Conservation (phyloP, 2,113 vertebrate genomes). For the Aegypius monachus region DNA sequence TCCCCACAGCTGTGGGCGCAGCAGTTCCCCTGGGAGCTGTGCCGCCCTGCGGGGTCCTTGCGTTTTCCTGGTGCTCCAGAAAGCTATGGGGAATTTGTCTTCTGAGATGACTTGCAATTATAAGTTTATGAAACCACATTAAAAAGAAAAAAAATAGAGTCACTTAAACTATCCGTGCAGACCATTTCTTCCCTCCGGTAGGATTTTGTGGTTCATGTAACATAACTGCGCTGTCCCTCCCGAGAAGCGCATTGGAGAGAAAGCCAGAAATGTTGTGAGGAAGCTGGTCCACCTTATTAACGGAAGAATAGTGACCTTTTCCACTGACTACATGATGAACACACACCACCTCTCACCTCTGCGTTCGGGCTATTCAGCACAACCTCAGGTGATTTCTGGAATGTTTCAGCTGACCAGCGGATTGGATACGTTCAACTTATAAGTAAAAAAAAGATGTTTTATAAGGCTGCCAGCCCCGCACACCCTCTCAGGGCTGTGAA, state of each 20-base stretch:
- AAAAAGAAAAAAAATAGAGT: too few species aligned
- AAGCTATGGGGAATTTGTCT: not conserved
- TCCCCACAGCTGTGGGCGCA: accelerated
- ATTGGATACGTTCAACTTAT: not conserved
- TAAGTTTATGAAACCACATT: not conserved
- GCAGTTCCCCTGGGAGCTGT: accelerated
- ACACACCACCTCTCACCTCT: not conserved
- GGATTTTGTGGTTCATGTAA: not conserved
- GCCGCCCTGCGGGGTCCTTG: accelerated
- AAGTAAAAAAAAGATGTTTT: conserved; percentile 7
- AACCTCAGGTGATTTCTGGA: not conserved
- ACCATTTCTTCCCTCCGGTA: not conserved
- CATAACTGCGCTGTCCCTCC: not conserved
- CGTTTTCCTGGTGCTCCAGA: not conserved
- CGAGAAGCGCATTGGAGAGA: accelerated
- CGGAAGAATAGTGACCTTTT: not conserved
- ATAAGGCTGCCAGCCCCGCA: not conserved
- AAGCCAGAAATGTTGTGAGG: not conserved
- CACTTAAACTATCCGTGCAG: not conserved
- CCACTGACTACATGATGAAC: not conserved
- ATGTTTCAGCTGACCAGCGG: not conserved
- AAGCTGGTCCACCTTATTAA: not conserved
- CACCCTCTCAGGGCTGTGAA: conserved; percentile 7
- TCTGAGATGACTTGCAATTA: not conserved
- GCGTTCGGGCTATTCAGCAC: not conserved